phyloP scores from a whole-genome alignment of 2,797 vertebrate genomes.

The Liparis tanakae region DNA sequence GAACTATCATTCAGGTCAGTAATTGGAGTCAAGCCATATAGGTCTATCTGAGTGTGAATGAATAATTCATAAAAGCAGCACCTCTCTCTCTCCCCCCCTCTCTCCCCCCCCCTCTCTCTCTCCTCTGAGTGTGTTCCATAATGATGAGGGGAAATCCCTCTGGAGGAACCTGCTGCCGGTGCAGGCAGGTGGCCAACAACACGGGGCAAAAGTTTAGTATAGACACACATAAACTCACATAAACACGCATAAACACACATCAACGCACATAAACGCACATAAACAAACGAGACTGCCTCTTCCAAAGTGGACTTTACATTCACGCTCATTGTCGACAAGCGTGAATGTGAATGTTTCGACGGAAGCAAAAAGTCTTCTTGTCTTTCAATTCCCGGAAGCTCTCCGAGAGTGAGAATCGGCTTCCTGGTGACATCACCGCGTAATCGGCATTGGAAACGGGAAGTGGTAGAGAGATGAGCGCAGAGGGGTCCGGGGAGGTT shows the following conservation, averaged over 20 bases:
- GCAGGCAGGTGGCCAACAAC: constrained; percentile 39
- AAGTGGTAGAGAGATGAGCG: constrained; percentile 62
- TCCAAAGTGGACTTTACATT: not conserved
- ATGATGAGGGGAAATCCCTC: constrained; percentile 48
- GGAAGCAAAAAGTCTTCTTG: constrained; percentile 45
- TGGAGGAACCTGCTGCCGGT: constrained; percentile 8
- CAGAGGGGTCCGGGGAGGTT: constrained; percentile 36
- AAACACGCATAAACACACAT: too few species aligned
- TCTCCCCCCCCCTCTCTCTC: not conserved
- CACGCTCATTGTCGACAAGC: not conserved
- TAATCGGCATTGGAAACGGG: constrained; percentile 72
- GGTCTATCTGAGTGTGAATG: constrained; percentile 58
- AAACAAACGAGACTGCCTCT: not conserved
- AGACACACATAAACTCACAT: constrained; percentile 9
- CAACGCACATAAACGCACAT: too few species aligned
- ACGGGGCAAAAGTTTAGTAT: constrained; percentile 35
- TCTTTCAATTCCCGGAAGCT: constrained; percentile 68
- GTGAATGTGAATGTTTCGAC: too few species aligned
- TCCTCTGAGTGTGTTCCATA: constrained; percentile 35
- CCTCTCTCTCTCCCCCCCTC: constrained; percentile 4
- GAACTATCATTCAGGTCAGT: constrained; percentile 47
- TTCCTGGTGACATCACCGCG: constrained; percentile 73
- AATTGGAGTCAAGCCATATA: constrained; percentile 68
- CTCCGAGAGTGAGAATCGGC: constrained; percentile 36
- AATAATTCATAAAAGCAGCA: constrained; percentile 68